Base-by-base conservation (phyloP, 2,888 invertebrate genomes). In the Idaea aversata region DNA sequence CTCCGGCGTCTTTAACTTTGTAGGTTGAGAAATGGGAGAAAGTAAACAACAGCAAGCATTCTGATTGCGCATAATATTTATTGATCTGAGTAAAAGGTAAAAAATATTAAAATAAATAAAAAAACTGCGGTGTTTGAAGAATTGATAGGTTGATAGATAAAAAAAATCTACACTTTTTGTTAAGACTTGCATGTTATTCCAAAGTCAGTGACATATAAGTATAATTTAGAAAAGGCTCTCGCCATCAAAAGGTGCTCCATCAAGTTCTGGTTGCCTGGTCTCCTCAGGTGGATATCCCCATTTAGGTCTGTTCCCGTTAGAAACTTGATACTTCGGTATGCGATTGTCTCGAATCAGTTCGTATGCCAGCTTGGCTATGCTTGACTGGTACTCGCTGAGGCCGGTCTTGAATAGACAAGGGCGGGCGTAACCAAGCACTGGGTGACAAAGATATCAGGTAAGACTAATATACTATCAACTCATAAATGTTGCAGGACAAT, bases 211-310 rank as follows among this genome's bases (percentile, higher is more conserved):
- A 7, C 13, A 4, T n/a, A 58, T n/a, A 59, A 7, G 34, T 34
- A 6, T 59, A 4, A 5, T 63, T 75, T 78, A 91, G 70, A 74
- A 91, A 57, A 92, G 77, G 67, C 91, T 83, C 68, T 92, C 92
- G 1, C 90, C 88, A 15, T 89, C 86, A 38, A 68, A 89, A 0
- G 92, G 92, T 7, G 80, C 86, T 4, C 77, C 86, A 57, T 92
- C 91, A 0, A 90, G 76, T 70, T 86, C 83, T 2, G 91, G 91
- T 62, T 92, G 92, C 62, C 91, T 76, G 67, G 71, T 72, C 0
- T 83, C 88, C 38, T 90, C 91, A 0, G 91, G 91, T 0, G 91
- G 91, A 4, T 85, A 69, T 0, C 90, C 90, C 91, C 90, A 92
- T 13, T 73, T 72, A 0, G 90, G 86, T 3, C 90, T 76, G 71